A percentile compares a stretch with the other conserved stretches of the same genome.
Conservation (phyloP, 2,113 vertebrate genomes). For the Tichodroma muraria region DNA sequence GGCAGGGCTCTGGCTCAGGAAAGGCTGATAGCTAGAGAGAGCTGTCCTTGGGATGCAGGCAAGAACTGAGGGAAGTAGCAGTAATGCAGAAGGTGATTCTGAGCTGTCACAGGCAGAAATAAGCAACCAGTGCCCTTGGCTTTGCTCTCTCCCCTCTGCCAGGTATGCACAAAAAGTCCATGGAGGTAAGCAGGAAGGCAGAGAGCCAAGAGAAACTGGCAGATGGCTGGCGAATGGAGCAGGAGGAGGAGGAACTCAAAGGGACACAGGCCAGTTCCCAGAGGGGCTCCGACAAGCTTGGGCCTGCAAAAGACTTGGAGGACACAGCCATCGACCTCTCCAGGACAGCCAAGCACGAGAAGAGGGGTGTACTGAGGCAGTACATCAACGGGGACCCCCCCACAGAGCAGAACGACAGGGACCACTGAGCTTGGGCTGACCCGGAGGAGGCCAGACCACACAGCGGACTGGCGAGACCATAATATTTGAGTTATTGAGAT, state of each 20-base stretch:
- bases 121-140: background rate
- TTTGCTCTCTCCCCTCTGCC: constrained; percentile 4
- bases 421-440: constrained; percentile 49
- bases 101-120: background rate
- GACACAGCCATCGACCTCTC: constrained; percentile 90
- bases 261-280: constrained; percentile 32
- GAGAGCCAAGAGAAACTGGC: constrained; percentile 69
- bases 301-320: constrained; percentile 47
- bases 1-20: background rate
- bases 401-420: constrained; percentile 33
- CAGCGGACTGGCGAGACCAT: background rate
- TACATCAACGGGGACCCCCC: background rate
- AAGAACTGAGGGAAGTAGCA: background rate
- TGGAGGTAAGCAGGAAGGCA: constrained; percentile 76
- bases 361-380: constrained; percentile 46
- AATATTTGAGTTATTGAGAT: constrained; percentile 33
- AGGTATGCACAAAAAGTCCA: constrained; percentile 97
- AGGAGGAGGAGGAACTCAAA: constrained; percentile 54
- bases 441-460: background rate
- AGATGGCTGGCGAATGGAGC: constrained; percentile 58
- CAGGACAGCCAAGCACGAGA: constrained; percentile 83
- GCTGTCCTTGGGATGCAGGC: background rate
- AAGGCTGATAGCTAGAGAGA: background rate
- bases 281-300: constrained; percentile 3
- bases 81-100: background rate